phyloP scores from a whole-genome alignment of 2,113 vertebrate species.

The Phoxinus phoxinus region DNA sequence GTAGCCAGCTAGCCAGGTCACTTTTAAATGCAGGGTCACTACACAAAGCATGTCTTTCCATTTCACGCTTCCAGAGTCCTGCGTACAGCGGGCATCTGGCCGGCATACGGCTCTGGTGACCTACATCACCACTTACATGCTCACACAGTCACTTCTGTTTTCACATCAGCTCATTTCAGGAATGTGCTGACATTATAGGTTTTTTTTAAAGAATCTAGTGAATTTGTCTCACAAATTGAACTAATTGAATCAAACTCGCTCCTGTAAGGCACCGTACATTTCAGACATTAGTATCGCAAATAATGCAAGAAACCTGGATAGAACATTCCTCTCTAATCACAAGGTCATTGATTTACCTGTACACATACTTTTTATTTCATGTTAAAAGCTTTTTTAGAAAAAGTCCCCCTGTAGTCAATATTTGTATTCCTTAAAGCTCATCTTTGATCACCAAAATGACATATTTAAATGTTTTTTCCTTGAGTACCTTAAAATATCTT shows the following conservation, averaged over 20 bases:
- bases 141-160: constrained; percentile 7
- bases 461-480: too few relatives aligned
- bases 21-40: constrained; percentile 11
- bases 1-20: neutral
- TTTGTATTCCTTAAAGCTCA: too few relatives aligned
- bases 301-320: neutral
- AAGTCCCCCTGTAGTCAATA: too few relatives aligned
- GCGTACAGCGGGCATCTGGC: neutral
- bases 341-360: neutral
- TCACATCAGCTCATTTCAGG: neutral
- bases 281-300: neutral
- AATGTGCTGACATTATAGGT: neutral
- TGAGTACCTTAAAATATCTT: too few relatives aligned
- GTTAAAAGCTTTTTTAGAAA: neutral
- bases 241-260: neutral
- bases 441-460: too few relatives aligned
- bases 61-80: neutral
- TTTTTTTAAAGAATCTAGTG: neutral
- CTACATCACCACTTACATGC: neutral
- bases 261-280: neutral
- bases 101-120: constrained; percentile 18
- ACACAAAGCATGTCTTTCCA: neutral
- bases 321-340: neutral
- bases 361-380: neutral
- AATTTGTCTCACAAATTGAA: neutral